Conservation (phyloP, 2,797 vertebrate species). For the Chiloscyllium punctatum region DNA sequence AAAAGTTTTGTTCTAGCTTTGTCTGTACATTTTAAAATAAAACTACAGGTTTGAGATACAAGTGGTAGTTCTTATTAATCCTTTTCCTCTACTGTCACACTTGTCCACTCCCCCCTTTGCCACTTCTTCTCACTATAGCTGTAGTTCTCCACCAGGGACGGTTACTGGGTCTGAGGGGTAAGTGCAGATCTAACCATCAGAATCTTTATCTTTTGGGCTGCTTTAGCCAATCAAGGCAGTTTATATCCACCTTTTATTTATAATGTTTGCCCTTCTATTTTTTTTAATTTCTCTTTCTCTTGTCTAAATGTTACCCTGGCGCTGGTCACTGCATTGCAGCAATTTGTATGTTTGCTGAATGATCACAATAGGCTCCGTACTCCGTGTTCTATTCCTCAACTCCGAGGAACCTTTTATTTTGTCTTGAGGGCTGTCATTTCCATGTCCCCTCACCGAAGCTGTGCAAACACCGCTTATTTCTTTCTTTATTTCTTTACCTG, state of each 20-base stretch:
- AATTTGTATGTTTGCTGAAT: constrained; percentile 59
- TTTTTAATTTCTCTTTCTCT: background rate
- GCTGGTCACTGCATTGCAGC: constrained; percentile 61
- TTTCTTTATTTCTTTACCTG: constrained; percentile 24
- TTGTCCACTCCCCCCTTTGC: constrained; percentile 67
- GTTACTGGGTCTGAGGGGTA: constrained; percentile 79
- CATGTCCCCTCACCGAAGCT: background rate
- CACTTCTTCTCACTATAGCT: constrained; percentile 70
- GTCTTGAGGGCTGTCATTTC: constrained; percentile 24
- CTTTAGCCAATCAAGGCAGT: constrained; percentile 49
- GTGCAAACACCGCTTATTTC: constrained; percentile 3
- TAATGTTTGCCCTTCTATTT: constrained; percentile 55
- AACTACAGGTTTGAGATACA: constrained; percentile 14
- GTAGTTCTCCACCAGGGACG: constrained; percentile 81
- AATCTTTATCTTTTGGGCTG: constrained; percentile 55
- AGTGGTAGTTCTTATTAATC: constrained; percentile 58
- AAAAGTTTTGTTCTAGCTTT: background rate
- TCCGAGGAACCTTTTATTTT: constrained; percentile 1
- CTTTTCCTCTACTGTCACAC: constrained; percentile 62
- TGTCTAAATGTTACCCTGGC: constrained; percentile 34
- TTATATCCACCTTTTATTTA: constrained; percentile 57
- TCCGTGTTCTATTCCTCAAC: constrained; percentile 55
- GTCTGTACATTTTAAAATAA: background rate
- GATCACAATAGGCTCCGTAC: constrained; percentile 60
- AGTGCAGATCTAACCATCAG: constrained; percentile 61